Conservation (phyloP, 1,140 invertebrate species). For the Parapsyche elsis region DNA sequence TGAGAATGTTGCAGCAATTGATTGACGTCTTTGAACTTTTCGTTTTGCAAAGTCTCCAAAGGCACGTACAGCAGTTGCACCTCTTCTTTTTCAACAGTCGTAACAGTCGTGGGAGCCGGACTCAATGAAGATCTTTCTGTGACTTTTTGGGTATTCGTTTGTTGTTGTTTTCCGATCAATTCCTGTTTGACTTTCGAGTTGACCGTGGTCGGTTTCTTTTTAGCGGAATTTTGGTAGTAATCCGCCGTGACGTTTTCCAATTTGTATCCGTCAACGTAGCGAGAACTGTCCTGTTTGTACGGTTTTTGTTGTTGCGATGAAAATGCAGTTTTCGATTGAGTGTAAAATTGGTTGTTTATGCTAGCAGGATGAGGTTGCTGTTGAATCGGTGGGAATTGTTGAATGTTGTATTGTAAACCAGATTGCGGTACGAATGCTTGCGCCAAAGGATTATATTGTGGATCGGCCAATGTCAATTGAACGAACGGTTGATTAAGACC, state of each 20-base stretch:
- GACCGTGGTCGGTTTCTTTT: conserved; percentile 63
- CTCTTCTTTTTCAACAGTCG: conserved; percentile 69
- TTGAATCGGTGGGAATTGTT: conserved; percentile 42
- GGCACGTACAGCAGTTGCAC: conserved; percentile 84
- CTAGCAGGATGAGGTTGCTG: conserved; percentile 57
- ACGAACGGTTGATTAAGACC: conserved; percentile 58
- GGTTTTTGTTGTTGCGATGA: conserved; percentile 50
- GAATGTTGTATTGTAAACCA: conserved; percentile 57
- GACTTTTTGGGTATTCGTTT: conserved; percentile 52
- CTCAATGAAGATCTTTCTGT: conserved; percentile 56
- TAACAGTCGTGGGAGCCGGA: conserved; percentile 49
- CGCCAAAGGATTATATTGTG: conserved; percentile 58
- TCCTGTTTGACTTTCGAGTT: conserved; percentile 40
- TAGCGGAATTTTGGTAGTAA: conserved; percentile 58
- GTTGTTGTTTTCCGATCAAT: conserved; percentile 55
- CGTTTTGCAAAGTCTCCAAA: conserved; percentile 76
- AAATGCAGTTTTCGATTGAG: conserved; percentile 57
- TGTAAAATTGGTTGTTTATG: conserved; percentile 56
- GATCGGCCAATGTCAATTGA: conserved; percentile 40
- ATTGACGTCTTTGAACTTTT: conserved; percentile 64
- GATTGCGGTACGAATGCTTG: conserved; percentile 63
- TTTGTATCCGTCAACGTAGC: conserved; percentile 64
- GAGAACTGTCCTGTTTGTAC: conserved; percentile 57
- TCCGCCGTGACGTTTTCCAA: conserved; percentile 59
- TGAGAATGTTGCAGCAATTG: conserved; percentile 59